Base-by-base conservation (phyloP, 2,113 vertebrate genomes). In the Chlamydotis undulata region DNA sequence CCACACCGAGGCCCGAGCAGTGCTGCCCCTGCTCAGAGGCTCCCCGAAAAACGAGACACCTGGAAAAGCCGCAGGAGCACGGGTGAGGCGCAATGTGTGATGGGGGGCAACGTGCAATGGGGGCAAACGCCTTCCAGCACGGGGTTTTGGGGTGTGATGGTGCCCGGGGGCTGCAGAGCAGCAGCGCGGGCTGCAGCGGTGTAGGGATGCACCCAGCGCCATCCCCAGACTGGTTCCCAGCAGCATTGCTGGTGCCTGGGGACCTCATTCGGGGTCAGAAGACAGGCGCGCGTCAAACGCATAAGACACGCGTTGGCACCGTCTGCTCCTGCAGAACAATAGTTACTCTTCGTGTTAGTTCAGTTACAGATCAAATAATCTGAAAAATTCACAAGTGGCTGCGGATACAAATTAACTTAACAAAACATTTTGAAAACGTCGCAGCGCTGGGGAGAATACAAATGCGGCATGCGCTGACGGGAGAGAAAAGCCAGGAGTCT, bases 341-440 rank as follows among this genome's bases (percentile, higher is more conserved):
- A 56, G 94, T 93, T 80, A 55, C 84, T 80, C 93, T 57, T 55
- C 50, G 0, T 96, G 94, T 83, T 89, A 78, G 97, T 86, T 96
- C 95, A 92, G 91, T 89, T 92, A 84, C 94, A 94, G 93, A 92
- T 94, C 96, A 95, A 94, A 96, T 76, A 84, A 92, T 83, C 90
- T 80, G 79, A 76, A 87, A 95, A 92, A 89, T 68, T 94, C 96
- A 87, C 93, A 86, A 92, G 94, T 47, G 95, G 95, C 95, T 93
- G 93, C 68, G 26, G 94, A 90, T 93, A 96, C 93, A 97, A 97
- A 97, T 97, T 96, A 96, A 93, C 93, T 89, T 87, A 93, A 92
- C 94, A 96, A 96, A 97, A 87, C 90, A 87, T 90, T 90, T 81
- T 74, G 94, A 86, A 78, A 96, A 65, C 83, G 53, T 74, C 9